phyloP scores from a whole-genome alignment of 2,888 invertebrate genomes.

The Oxyteleia sp. region DNA sequence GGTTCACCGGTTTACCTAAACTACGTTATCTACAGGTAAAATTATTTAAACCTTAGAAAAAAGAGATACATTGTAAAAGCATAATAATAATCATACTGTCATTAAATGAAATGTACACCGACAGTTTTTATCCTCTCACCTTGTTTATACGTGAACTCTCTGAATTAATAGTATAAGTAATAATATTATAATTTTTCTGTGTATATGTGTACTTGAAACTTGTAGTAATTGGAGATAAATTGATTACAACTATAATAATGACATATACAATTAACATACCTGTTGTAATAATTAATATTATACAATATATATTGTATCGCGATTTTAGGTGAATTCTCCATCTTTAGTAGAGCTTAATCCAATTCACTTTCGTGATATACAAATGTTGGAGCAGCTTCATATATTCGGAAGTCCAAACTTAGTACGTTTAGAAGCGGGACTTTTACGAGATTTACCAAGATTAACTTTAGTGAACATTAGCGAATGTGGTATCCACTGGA shows the following conservation, averaged over 20 bases:
- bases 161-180: no score
- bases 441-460: constrained; percentile 91
- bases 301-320: constrained; percentile 83
- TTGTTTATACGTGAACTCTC: no score
- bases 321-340: constrained; percentile 91
- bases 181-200: no score
- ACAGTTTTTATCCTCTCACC: no score
- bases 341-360: constrained; percentile 91
- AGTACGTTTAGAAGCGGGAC: constrained; percentile 91
- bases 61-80: constrained; percentile 84
- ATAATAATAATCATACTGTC: no score
- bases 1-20: constrained; percentile 91
- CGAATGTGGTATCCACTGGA: constrained; percentile 92
- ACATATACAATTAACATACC: no score
- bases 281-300: no score
- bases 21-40: constrained; percentile 91
- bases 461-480: constrained; percentile 92
- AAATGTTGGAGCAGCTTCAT: constrained; percentile 92
- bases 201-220: no score
- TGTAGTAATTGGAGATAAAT: no score
- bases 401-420: constrained; percentile 91
- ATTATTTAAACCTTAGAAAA: background rate
- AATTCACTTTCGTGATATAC: constrained; percentile 91
- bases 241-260: no score
- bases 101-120: no score